phyloP scores from a whole-genome alignment of 2,113 vertebrate species.

The Sylvietta virens region DNA sequence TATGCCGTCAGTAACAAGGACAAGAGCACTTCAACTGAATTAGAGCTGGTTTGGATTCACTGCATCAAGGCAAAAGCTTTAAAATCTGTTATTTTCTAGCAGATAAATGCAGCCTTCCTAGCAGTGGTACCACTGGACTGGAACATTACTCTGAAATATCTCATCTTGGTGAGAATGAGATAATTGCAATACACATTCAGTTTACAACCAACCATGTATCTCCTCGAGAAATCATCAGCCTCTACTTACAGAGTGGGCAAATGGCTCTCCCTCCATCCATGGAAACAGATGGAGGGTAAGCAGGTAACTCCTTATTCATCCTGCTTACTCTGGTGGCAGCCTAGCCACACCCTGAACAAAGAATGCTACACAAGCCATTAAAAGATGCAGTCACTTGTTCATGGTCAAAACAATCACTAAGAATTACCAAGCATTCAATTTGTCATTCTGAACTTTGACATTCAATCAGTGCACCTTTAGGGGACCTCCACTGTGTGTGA shows the following conservation, averaged over 20 bases:
- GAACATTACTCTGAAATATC: not conserved
- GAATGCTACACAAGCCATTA: not conserved
- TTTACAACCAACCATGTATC: not conserved
- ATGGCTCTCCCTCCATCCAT: not conserved
- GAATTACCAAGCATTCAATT: not conserved
- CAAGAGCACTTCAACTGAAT: not conserved
- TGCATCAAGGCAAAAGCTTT: not conserved
- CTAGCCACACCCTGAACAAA: not conserved
- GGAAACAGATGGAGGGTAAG: not conserved
- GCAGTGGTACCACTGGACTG: not conserved
- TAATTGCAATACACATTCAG: not conserved
- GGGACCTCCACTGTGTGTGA: not conserved
- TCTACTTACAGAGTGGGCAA: not conserved
- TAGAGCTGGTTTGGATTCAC: not conserved
- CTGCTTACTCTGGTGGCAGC: not conserved
- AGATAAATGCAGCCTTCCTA: not conserved
- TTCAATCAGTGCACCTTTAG: not conserved
- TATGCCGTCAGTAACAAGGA: not conserved
- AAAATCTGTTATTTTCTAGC: not conserved
- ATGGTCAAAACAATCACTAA: not conserved
- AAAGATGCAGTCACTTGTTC: not conserved
- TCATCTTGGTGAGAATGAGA: not conserved
- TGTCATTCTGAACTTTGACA: not conserved
- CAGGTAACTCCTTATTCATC: not conserved
- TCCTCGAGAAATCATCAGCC: not conserved